Base-by-base conservation (phyloP, 2,113 vertebrate species). In the Oryzias curvinotus region DNA sequence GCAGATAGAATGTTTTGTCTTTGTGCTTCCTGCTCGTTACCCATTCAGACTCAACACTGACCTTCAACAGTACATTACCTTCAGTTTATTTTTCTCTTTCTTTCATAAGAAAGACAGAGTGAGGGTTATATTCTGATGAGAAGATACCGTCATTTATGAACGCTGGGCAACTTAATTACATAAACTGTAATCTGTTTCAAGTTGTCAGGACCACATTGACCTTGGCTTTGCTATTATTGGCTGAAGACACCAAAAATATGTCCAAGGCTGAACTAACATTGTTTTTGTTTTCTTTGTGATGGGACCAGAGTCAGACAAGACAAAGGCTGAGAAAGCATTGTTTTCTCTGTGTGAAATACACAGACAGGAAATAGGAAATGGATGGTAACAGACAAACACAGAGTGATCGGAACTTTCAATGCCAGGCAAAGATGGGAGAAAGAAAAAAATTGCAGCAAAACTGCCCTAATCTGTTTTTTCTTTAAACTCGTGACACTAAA, bases 401-500 rank as follows among this genome's bases (percentile, higher is more conserved):
- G 1, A 52, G 15, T 51, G n/a, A 50, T 6, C 5, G 7, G 56
- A 10, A 55, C 3, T 42, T 62, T 65, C 16, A 3, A 18, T 14
- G 0, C 41, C 17, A 55, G 53, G 30, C 14, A 23, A n/a, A 47
- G 7, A 44, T 25, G 16, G 1, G 5, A 5, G 7, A 25, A 41
- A 5, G 36, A 59, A 52, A 55, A 51, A 3, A 1, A 28, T 23
- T 30, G 55, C 23, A 4, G 0, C 26, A 42, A 1, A 26, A 14
- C 7, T 2, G 4, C 48, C 13, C 62, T 67, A 21, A 83, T 72
- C 57, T 50, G 62, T 77, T 73, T 62, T 85, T 62, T 54, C 47
- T 92, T 88, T 84, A 91, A 92, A 90, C 85, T 90, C 91, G 68
- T 86, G 74, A 83, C 66, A 90, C 84, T 85, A 83, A 86, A 69